Percentiles rank a stretch among this genome's conserved stretches.
Evolutionary conservation across 1,140 invertebrate genomes (phyloP).

Genomic region (Goniozus legneri): DNA sequence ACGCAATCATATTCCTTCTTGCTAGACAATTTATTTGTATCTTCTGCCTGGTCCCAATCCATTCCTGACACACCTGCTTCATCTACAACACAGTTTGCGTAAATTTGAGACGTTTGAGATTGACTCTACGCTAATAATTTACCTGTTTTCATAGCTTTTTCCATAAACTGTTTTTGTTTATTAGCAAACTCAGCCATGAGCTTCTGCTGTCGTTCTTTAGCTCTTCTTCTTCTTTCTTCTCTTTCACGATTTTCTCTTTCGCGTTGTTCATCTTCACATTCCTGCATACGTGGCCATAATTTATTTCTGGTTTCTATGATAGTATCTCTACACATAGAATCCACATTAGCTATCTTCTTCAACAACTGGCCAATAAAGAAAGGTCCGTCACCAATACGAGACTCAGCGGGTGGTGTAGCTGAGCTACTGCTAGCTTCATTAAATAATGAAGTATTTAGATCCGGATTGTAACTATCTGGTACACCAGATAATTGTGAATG

Average conservation of each 20-base stretch:
- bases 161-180: conserved; percentile 88
- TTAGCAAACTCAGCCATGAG: conserved; percentile 91
- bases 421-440: conserved; percentile 32
- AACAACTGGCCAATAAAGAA: conserved; percentile 79
- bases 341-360: conserved; percentile 67
- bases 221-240: conserved; percentile 76
- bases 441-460: conserved; percentile 54
- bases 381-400: conserved; percentile 81
- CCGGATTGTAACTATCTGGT: conserved; percentile 72
- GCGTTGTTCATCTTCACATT: conserved; percentile 71
- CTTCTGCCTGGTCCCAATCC: conserved; percentile 67
- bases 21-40: conserved; percentile 50
- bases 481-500: conserved; percentile 85
- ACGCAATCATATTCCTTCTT: conserved; percentile 90
- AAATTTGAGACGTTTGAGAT: background rate
- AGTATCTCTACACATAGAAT: conserved; percentile 64
- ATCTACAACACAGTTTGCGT: no score
- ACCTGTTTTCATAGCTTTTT: conserved; percentile 72
- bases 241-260: conserved; percentile 71
- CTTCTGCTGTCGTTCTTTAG: conserved; percentile 85
- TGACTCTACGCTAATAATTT: conserved; percentile 10
- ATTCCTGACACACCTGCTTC: conserved; percentile 57
- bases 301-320: conserved; percentile 66
- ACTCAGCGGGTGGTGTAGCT: conserved; percentile 33
- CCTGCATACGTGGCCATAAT: conserved; percentile 75